These are phyloP conservation scores for Ctenochaetus hawaiiensis DNA, from an alignment of 2,797 vertebrate species.

Conservation along the genomic window DNA sequence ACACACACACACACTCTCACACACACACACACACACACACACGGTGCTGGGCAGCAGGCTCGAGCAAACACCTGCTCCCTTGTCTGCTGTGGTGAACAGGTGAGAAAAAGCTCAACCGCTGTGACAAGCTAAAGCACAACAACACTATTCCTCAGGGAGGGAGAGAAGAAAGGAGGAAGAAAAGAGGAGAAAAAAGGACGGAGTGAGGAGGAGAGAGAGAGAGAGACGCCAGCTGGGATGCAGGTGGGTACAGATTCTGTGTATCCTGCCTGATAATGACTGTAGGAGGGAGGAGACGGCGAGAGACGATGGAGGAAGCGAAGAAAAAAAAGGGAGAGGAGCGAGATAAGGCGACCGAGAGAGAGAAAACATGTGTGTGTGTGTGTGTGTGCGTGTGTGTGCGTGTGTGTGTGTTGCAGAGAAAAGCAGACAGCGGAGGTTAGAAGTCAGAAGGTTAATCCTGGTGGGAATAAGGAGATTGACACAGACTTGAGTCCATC, in stretches of 20 bases:
- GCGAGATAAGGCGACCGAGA: no score
- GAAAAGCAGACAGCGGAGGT: constrained; percentile 5
- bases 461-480: constrained; percentile 50
- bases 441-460: constrained; percentile 57
- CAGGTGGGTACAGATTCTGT: constrained; percentile 47
- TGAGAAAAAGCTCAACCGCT: constrained; percentile 67
- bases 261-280: constrained; percentile 53
- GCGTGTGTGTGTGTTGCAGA: background rate
- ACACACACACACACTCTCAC: background rate
- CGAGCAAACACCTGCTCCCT: constrained; percentile 72
- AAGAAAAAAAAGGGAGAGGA: background rate
- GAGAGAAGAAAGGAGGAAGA: constrained; percentile 9
- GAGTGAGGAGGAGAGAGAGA: background rate
- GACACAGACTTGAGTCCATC: constrained; percentile 47
- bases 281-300: constrained; percentile 7
- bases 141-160: constrained; percentile 54
- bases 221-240: constrained; percentile 60
- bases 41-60: constrained; percentile 31
- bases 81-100: constrained; percentile 67
- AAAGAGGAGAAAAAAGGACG: background rate
- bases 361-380: background rate
- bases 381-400: background rate
- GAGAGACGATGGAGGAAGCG: background rate
- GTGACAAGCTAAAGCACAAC: constrained; percentile 68
- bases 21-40: background rate